A percentile compares a stretch with the other conserved stretches of the same genome.
These are phyloP conservation scores for Drosophila leontia DNA, from an alignment of 1,140 invertebrate species.

Conservation along the genomic window DNA sequence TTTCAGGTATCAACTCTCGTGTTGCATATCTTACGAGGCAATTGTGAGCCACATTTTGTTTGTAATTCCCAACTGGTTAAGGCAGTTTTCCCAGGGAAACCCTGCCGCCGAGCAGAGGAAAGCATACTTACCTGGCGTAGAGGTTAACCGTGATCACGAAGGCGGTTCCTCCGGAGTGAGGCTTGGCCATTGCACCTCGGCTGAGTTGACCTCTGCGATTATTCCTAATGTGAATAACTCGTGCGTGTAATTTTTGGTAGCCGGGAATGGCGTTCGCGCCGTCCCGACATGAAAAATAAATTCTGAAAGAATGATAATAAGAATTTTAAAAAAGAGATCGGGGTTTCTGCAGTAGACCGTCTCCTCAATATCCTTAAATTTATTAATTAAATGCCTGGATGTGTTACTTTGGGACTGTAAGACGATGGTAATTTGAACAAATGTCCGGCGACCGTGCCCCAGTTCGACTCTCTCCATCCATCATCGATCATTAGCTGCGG, in stretches of 20 bases:
- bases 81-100: not conserved
- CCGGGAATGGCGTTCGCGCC: constrained; percentile 85
- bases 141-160: constrained; percentile 88
- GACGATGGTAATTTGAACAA: constrained; percentile 31
- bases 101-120: constrained; percentile 13
- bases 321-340: not conserved
- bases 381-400: not conserved
- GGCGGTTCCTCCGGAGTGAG: constrained; percentile 87
- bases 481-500: constrained; percentile 35
- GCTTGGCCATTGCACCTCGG: too few relatives aligned
- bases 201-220: too few relatives aligned
- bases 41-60: too few relatives aligned
- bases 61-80: constrained; percentile 59
- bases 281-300: constrained; percentile 71
- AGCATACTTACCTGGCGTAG: constrained; percentile 87
- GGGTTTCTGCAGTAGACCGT: not conserved
- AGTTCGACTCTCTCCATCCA: constrained; percentile 4
- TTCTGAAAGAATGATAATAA: not conserved
- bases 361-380: not conserved
- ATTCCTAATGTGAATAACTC: constrained; percentile 70
- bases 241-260: constrained; percentile 85
- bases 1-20: not conserved
- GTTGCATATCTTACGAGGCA: constrained; percentile 5
- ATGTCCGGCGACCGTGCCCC: constrained; percentile 9
- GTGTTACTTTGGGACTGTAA: not conserved